Evolutionary conservation across 1,140 invertebrate species (phyloP), one percentile per base, ranked within the genome.

Genomic region (Bemisia tabaci): DNA sequence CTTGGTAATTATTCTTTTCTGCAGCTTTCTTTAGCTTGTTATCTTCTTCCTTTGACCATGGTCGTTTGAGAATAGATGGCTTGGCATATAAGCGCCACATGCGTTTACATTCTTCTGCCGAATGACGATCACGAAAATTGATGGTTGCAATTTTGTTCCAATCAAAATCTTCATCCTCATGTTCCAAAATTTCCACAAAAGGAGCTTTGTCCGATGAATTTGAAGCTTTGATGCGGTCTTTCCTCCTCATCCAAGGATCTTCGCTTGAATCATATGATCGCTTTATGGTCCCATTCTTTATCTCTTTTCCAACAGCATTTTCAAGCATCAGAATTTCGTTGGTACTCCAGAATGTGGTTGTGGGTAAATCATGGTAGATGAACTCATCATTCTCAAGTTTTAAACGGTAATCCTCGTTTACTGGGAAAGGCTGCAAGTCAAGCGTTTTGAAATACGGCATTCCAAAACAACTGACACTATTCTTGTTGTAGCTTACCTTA

Each of bases 11-110:
- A 68, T 82, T 70, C 25, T 75, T 71, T 62, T 74, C 73, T 0
- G 76, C 83, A 22, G 83, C 74, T 63, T 72, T 68, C 63, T 80
- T 72, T 58, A 89, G 70, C 24, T 72, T 68, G 0, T 71, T 70
- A 72, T 84, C 82, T 74, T 89, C 87, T n/a, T 74, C 71, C 23
- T 72, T 71, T 1, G 74, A 79, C 86, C 86, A 90, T 25, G 75
- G 74, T 2, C 69, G 73, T 68, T 85, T 87, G 65, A 84, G 87
- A 21, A 88, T 80, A 9, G 78, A 72, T 0, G 87, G 87, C 72
- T 86, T 82, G 64, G 88, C 71, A 72, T 83, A 87, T 22, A 84
- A 77, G 65, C 82, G 81, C 88, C 88, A 90, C 73, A 87, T 81
- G 0, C 80, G 79, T 60, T 78, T 72, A 71, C 83, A 85, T 71